These are phyloP conservation scores for Neogale vison DNA, from an alignment of 2,113 vertebrate species.

Conservation along the genomic window DNA sequence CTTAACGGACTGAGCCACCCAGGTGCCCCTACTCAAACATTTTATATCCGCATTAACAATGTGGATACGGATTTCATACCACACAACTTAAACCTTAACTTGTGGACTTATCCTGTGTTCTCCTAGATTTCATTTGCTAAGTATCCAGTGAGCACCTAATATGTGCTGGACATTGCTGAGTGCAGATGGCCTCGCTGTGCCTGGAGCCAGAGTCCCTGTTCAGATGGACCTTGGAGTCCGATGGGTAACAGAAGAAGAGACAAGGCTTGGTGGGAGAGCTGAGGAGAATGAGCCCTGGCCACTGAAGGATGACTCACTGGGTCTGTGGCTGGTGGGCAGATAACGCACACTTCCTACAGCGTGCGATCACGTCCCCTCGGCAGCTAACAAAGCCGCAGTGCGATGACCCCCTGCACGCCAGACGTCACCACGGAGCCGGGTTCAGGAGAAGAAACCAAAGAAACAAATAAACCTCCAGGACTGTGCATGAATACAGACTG, in stretches of 20 bases:
- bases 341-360: neutral
- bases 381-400: fast-evolving
- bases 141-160: neutral
- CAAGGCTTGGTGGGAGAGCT: fast-evolving
- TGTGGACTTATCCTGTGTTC: neutral
- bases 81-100: fast-evolving
- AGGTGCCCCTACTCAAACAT: neutral
- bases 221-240: neutral
- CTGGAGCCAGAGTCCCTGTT: neutral
- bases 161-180: fast-evolving
- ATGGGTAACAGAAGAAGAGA: neutral
- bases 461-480: neutral
- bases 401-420: too few relatives aligned
- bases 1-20: too few relatives aligned
- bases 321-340: fast-evolving
- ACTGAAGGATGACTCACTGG: fast-evolving
- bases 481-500: fast-evolving
- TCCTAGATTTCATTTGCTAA: too few relatives aligned
- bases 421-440: fast-evolving
- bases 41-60: neutral
- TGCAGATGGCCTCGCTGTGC: neutral
- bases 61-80: fast-evolving
- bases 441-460: neutral
- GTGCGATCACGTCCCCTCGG: fast-evolving
- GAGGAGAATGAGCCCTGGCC: neutral